Conservation (phyloP, 2,113 vertebrate genomes). For the Corvus cornix region DNA sequence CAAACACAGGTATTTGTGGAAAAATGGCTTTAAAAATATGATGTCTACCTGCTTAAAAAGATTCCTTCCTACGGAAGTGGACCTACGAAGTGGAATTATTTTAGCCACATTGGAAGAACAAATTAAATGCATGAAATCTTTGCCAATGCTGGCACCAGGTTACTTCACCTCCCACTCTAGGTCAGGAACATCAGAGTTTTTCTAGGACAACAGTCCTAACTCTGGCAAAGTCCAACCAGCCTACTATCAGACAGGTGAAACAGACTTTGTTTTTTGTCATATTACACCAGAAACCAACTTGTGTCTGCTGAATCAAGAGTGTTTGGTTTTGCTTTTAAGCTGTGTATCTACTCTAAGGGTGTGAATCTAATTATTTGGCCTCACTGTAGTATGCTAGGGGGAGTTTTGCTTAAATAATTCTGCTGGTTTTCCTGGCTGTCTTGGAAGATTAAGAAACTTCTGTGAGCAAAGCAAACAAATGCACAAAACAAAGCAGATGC, state of each 20-base stretch:
- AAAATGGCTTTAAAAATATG: not conserved
- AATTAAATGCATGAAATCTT: not conserved
- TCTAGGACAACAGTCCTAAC: not conserved
- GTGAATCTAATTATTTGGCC: not conserved
- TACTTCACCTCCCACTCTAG: not conserved
- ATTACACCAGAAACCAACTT: not conserved
- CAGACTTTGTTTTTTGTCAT: not conserved
- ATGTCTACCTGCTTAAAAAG: not conserved
- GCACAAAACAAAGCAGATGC: not conserved
- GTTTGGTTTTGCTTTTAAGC: not conserved
- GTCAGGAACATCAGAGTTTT: not conserved
- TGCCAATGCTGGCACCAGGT: not conserved
- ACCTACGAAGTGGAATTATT: not conserved
- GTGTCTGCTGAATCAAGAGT: not conserved
- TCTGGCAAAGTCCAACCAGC: not conserved
- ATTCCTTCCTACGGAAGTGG: not conserved
- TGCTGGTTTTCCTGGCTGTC: not conserved
- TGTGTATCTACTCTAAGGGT: not conserved
- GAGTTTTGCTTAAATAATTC: not conserved
- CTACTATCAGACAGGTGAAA: not conserved
- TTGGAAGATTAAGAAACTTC: not conserved
- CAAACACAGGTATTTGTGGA: not conserved
- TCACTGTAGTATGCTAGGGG: not conserved
- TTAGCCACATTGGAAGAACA: not conserved
- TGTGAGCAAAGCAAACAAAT: conserved; percentile 26